Evolutionary conservation across 2,113 vertebrate species (phyloP), one percentile per base, ranked within the genome.

Genomic region (Isurus oxyrinchus): DNA sequence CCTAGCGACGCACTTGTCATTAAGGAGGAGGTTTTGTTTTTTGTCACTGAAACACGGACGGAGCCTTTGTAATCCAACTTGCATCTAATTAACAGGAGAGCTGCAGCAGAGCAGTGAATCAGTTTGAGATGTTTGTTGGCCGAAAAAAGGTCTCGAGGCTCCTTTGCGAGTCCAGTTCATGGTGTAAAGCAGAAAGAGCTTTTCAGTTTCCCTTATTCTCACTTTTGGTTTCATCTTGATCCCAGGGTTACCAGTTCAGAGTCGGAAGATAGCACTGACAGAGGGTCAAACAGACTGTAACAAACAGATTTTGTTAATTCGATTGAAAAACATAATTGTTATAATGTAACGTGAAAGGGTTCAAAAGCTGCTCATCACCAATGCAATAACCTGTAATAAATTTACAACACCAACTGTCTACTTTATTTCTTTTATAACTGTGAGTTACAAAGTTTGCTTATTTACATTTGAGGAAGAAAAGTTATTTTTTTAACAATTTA

Each of bases 291-390:
- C 72, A 63, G 79, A 86, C 49, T 81, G 96, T 57, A 90, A 81
- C 94, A 96, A 97, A 94, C 53, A 96, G 67, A 95, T 96, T 96
- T 23, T 96, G n/a, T 95, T 96, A 96, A 97, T 96, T 86, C 96
- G 87, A 94, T 76, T 96, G 96, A 96, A 86, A 93, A 87, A 25
- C 25, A 72, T 4, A 2, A 49, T 35, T 55, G 19, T 94, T 94
- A 19, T 25, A 63, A 53, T 27, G 31, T 35, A 55, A 49, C 40
- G 5, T 31, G 27, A 69, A 67, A 21, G 21, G 40, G 0, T 21
- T 93, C 13, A 72, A 95, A 35, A 35, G 49, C 44, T 53, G 23
- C 16, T 23, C 7, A 5, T 19, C 14, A 27, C 49, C 8, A 23
- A 27, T 59, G 23, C 55, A 63, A n/a, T 66, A 23, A 59, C 55